Evolutionary conservation across 2,888 invertebrate species (phyloP), one percentile per base, ranked within the genome.

Genomic region (Oscheius onirici): DNA sequence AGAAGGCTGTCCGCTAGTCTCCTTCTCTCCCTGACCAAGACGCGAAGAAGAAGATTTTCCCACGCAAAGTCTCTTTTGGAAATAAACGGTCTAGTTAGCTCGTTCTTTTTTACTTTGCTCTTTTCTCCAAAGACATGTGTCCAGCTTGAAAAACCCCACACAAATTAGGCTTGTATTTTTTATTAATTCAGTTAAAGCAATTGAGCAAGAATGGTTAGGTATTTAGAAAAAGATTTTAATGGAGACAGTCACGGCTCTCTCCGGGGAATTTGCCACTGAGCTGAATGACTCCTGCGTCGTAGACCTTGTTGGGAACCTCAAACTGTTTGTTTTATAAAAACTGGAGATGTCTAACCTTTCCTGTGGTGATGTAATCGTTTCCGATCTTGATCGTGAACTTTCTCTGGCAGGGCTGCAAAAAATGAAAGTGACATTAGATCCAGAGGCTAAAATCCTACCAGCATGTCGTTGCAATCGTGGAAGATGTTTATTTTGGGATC

Each of bases 401-500:
- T 72, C 83, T 73, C 66, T 84, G 83, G 69, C 84, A 84, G 13
- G 84, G 84, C 77, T 81, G 13, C 84, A 72, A 76, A 74, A 78
- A 34, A 3, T 6, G 34, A 34, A 6, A 8, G 34, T 34, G 34
- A 34, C 34, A 34, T 34, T 34, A 15, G 28, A 57, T 43, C 6
- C n/a, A 17, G 44, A n/a, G 22, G n/a, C 2, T 44, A 13, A 8
- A 0, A 17, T 26, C 58, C 51, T 63, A 68, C 68, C 57, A 69
- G 69, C 1, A 60, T 11, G 66, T 86, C 86, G 54, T 85, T 85
- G 77, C 86, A 87, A 68, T 87, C 86, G 76, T 87, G 86, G 70
- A 85, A 85, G 66, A 85, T 82, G 72, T 84, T 86, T 44, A 87
- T 74, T 63, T 85, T 83, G 10, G 84, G 83, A 63, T 87, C 87